Conservation (phyloP, 2,888 invertebrate species). For the Amiota minor region DNA sequence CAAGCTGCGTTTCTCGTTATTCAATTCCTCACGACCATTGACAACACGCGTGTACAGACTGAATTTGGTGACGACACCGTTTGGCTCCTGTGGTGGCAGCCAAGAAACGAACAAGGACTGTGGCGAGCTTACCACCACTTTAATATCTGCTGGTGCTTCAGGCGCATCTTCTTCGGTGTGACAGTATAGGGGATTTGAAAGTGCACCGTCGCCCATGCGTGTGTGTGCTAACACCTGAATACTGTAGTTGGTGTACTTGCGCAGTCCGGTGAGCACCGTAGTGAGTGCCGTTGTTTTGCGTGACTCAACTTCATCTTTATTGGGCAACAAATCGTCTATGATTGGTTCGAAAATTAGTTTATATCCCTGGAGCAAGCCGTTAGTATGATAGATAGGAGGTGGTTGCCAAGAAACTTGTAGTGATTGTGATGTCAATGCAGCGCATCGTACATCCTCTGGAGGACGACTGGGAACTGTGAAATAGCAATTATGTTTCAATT, state of each 20-base stretch:
- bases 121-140: constrained; percentile 83
- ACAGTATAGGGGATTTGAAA: constrained; percentile 81
- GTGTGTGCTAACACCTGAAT: constrained; percentile 86
- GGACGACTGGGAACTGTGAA: constrained; percentile 82
- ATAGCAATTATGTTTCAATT: background rate
- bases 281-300: constrained; percentile 82
- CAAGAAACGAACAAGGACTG: constrained; percentile 85
- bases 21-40: constrained; percentile 80
- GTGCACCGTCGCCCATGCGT: constrained; percentile 83
- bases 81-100: constrained; percentile 83
- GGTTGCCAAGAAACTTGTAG: constrained; percentile 87
- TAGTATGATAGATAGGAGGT: constrained; percentile 81
- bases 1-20: constrained; percentile 80
- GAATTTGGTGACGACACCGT: constrained; percentile 85
- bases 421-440: constrained; percentile 83
- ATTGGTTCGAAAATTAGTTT: constrained; percentile 81
- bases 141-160: constrained; percentile 85
- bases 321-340: constrained; percentile 75
- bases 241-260: constrained; percentile 87
- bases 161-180: constrained; percentile 88
- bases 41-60: constrained; percentile 81
- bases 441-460: constrained; percentile 85
- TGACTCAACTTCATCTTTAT: constrained; percentile 76
- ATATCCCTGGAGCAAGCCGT: constrained; percentile 85
- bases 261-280: constrained; percentile 80